Conservation (phyloP, 1,140 invertebrate species). For the Dinothrombium tinctorium region DNA sequence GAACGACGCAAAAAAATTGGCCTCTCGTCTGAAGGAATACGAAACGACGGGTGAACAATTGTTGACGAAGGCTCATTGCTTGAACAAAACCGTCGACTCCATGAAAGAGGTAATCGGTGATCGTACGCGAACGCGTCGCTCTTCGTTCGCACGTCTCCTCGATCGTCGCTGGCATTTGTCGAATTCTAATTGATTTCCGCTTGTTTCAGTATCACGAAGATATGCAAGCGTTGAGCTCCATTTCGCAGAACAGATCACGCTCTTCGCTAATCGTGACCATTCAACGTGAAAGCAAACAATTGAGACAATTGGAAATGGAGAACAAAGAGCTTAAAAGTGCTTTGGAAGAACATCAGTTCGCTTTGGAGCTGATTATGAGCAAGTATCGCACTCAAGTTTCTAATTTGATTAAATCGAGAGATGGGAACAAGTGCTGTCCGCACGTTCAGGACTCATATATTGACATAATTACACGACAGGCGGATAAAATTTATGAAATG, state of each 20-base stretch:
- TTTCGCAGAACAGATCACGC: background rate
- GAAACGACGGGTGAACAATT: constrained; percentile 58
- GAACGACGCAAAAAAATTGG: constrained; percentile 64
- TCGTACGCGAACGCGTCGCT: background rate
- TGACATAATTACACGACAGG: no score
- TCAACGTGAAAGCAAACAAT: constrained; percentile 3
- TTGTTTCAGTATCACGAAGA: constrained; percentile 6
- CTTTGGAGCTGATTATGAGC: constrained; percentile 82
- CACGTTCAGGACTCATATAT: no score
- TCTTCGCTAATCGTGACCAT: constrained; percentile 1
- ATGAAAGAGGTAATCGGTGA: constrained; percentile 54
- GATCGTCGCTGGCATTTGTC: background rate
- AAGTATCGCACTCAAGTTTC: constrained; percentile 83
- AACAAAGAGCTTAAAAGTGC: constrained; percentile 65
- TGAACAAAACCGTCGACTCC: constrained; percentile 65
- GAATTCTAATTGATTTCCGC: background rate
- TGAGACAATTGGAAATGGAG: constrained; percentile 28
- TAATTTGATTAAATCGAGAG: constrained; percentile 32
- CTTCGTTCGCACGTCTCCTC: background rate
- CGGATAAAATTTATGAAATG: constrained; percentile 93
- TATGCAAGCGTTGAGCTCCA: background rate
- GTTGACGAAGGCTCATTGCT: constrained; percentile 56
- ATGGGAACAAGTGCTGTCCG: no score
- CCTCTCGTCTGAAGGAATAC: constrained; percentile 58
- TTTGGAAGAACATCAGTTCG: constrained; percentile 77